Evolutionary conservation across 2,797 vertebrate genomes (phyloP), one percentile per base, ranked within the genome.

Genomic region (Craterocephalus amniculus): DNA sequence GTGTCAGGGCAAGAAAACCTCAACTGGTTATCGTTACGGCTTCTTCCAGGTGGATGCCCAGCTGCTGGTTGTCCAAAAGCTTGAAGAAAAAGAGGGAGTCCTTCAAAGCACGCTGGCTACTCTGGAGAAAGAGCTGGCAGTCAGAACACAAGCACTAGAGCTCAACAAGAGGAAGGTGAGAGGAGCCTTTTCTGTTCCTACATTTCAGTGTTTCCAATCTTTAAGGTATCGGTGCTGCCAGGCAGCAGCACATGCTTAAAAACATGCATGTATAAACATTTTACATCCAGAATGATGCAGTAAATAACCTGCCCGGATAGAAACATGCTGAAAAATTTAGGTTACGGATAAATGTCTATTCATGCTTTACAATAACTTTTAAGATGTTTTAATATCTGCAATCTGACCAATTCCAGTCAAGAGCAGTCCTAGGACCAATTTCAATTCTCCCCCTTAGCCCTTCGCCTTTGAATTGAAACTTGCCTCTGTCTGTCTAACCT

Each of bases 91-190:
- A 78, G 97, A 98, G 48, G 95, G 96, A 2, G 89, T 97, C n/a
- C 89, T 98, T 3, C 97, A 98, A 91, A 95, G 92, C 81, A 94
- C 95, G 0, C 79, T 97, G 8, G 95, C 94, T 0, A 72, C 95
- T 0, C 91, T 97, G 78, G 97, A 98, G 70, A 98, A 98, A 80
- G 97, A 98, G 83, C 89, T 98, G 63, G 84, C 94, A 0, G 84
- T 96, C 63, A 94, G 97, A 22, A 95, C 95, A 52, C 97, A 98
- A 84, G 95, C 95, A 0, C 88, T 97, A 55, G 97, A 98, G 60
- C 95, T 97, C 72, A 96, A 97, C 89, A 98, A 97, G 91, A 94
- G 96, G 79, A 97, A 97, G 96, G 96, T 96, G 85, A 93, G 86
- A 38, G 11, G 31, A 71, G 1, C 27, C 22, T 20, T 6, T 38